phyloP scores from a whole-genome alignment of 2,888 invertebrate genomes.

The Eristalis arbustorum region DNA sequence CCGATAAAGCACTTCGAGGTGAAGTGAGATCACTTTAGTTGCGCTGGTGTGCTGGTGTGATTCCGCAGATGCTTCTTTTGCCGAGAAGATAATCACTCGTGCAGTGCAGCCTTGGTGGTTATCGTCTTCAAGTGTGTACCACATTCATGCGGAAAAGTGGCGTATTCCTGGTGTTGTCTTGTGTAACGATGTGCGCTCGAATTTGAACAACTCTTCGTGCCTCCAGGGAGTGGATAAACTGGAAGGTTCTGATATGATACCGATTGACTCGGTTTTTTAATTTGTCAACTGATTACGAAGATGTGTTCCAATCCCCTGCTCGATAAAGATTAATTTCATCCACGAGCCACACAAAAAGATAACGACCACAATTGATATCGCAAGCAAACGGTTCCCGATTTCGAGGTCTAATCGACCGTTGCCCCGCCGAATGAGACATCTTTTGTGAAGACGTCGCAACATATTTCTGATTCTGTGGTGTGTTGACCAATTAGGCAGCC shows the following conservation, averaged over 20 bases:
- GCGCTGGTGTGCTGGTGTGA: not conserved
- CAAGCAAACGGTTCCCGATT: too few relatives aligned
- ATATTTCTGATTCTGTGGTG: too few relatives aligned
- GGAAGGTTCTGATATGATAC: not conserved
- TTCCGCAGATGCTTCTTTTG: not conserved
- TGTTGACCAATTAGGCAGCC: too few relatives aligned
- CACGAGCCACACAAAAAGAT: too few relatives aligned
- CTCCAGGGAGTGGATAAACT: not conserved
- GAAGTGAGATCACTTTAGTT: not conserved
- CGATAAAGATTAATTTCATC: too few relatives aligned
- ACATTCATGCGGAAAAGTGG: not conserved
- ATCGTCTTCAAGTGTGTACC: too few relatives aligned
- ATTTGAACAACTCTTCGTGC: not conserved
- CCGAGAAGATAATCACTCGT: not conserved
- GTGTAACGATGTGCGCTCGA: not conserved
- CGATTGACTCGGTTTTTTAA: too few relatives aligned
- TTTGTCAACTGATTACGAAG: not conserved
- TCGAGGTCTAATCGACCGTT: too few relatives aligned
- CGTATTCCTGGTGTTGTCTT: not conserved
- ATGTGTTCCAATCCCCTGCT: too few relatives aligned
- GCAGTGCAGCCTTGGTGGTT: not conserved
- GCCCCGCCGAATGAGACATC: too few relatives aligned
- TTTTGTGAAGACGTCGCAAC: too few relatives aligned
- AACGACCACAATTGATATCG: too few relatives aligned
- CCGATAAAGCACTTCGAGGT: not conserved